Conservation (phyloP, 2,888 invertebrate species). For the Hypomecis punctinalis region DNA sequence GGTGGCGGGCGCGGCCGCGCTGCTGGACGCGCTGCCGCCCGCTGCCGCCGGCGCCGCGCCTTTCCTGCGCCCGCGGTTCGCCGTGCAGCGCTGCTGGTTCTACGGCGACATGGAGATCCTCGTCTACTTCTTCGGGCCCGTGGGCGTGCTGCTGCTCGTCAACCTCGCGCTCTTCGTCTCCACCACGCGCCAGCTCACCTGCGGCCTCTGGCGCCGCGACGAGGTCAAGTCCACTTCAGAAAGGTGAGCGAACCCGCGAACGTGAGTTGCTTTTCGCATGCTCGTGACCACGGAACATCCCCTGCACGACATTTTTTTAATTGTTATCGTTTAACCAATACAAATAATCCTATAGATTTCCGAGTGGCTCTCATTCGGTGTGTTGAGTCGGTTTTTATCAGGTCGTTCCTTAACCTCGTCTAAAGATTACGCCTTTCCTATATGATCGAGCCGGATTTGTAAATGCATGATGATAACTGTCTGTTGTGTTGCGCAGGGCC, state of each 20-base stretch:
- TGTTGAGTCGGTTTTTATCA: too few relatives aligned
- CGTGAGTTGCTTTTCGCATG: too few relatives aligned
- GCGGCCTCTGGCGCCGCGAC: constrained; percentile 95
- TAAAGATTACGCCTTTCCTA: neutral
- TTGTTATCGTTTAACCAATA: too few relatives aligned
- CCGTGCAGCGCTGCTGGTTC: constrained; percentile 93
- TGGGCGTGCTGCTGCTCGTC: constrained; percentile 90
- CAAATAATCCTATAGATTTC: too few relatives aligned
- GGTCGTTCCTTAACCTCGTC: too few relatives aligned
- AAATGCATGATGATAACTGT: too few relatives aligned
- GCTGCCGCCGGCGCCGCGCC: constrained; percentile 80
- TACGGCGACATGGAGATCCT: constrained; percentile 92
- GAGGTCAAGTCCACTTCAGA: constrained; percentile 92
- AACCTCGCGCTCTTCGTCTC: constrained; percentile 92
- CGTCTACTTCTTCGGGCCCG: constrained; percentile 94
- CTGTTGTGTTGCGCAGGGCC: constrained; percentile 75
- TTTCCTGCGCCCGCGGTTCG: constrained; percentile 91
- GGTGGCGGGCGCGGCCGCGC: constrained; percentile 90
- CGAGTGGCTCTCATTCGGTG: too few relatives aligned
- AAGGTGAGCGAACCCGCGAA: constrained; percentile 57
- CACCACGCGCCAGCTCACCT: constrained; percentile 93
- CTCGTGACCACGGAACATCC: neutral
- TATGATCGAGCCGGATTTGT: neutral
- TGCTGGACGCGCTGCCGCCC: constrained; percentile 88
- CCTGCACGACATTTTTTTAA: neutral